Base-by-base conservation (phyloP, 2,888 invertebrate species). In the Campoletis raptor region DNA sequence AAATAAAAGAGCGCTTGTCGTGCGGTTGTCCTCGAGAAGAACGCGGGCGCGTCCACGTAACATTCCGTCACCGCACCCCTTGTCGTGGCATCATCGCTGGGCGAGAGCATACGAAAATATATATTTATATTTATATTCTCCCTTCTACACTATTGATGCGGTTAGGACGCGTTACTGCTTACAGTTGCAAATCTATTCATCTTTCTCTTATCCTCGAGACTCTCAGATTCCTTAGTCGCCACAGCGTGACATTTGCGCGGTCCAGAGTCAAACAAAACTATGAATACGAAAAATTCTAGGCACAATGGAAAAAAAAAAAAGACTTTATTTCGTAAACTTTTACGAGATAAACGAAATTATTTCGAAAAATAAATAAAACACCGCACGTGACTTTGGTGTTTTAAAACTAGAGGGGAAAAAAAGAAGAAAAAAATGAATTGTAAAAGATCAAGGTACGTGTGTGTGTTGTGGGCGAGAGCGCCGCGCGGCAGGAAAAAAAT, bases 21-120 rank as follows among this genome's bases (percentile, higher is more conserved):
- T 64, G n/a, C n/a, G 40, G 78, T 85, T 69, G 79, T 85, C 82
- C 85, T 79, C 79, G 79, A 37, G 18, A 54, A 54, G 40, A 79
- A 54, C 30, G 61, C 61, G 61, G 30, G 61, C 70, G 79, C 76
- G 85, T 85, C 79, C 70, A 82, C 85, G 85, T 85, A 85, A 85
- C 66, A 52, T 61, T n/a, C 52, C 30, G 3, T 30, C 79, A 83
- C 85, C 79, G 64, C 82, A 76, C 82, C 85, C 82, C 82, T 36
- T 45, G 48, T 36, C 36, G 42, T 24, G 79, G 24, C 15, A 74
- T 40, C 74, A 37, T 48, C 52, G 54, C 40, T 54, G 12, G 42
- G 57, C 57, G 40, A 57, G 40, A 57, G 54, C 15, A 30, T 30
- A 15, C 30, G 5, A 12, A 61, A 30, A 61, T 12, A 24, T 21